These are phyloP conservation scores for Ginglymostoma cirratum DNA, from an alignment of 2,113 vertebrate genomes.

Conservation along the genomic window DNA sequence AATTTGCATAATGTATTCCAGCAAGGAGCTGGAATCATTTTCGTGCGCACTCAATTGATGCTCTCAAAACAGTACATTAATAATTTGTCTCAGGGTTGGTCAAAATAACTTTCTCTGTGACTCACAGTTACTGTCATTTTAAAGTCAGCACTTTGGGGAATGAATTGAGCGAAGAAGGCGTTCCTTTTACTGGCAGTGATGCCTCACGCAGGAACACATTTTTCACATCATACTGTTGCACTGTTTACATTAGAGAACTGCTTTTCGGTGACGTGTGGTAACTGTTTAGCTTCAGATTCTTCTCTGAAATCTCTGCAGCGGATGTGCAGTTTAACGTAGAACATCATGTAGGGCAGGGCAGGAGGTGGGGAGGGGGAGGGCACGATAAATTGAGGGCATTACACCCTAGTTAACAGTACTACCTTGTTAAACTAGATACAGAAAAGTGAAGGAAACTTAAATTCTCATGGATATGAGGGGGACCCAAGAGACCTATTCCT, in stretches of 20 bases:
- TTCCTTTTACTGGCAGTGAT: conserved; percentile 8
- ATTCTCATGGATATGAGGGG: background rate
- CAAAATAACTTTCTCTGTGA: background rate
- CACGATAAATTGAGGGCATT: too few relatives aligned
- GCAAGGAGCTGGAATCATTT: background rate
- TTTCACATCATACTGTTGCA: background rate
- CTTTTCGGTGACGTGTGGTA: background rate
- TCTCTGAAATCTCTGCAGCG: background rate
- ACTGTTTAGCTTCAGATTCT: background rate
- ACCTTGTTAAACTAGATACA: background rate
- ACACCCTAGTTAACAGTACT: too few relatives aligned
- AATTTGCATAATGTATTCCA: background rate
- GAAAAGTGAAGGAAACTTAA: background rate
- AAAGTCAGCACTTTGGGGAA: conserved; percentile 18
- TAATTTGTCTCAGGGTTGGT: background rate
- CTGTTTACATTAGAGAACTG: background rate
- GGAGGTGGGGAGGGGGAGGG: background rate
- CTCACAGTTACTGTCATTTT: conserved; percentile 25
- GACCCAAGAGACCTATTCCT: background rate
- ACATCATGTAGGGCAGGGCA: background rate
- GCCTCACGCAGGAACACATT: conserved; percentile 11
- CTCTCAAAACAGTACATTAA: background rate
- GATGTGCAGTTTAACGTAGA: background rate
- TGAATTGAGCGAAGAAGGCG: background rate
- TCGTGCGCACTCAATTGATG: background rate